Conservation (phyloP, 2,888 invertebrate species). For the Leistus spinibarbis region DNA sequence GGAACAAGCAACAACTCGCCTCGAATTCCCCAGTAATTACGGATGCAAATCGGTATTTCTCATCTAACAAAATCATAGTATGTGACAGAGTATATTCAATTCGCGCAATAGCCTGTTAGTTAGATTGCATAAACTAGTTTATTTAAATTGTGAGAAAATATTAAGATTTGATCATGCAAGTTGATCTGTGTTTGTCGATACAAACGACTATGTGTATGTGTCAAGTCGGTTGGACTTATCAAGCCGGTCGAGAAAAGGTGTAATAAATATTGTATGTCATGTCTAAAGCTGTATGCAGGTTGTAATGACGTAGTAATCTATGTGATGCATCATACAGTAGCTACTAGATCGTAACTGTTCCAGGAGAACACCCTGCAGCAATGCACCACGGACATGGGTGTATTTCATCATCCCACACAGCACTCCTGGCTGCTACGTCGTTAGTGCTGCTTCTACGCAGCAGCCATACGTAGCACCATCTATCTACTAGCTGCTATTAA, state of each 20-base stretch:
- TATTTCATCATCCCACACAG: constrained; percentile 51
- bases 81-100: too few species aligned
- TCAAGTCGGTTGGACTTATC: neutral
- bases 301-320: neutral
- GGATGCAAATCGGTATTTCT: too few species aligned
- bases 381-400: constrained; percentile 74
- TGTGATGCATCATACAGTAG: constrained; percentile 24
- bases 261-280: neutral
- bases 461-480: constrained; percentile 27
- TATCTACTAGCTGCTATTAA: neutral
- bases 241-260: neutral
- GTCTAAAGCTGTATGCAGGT: neutral
- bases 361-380: constrained; percentile 86
- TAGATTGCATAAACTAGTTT: too few species aligned
- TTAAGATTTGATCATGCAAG: neutral
- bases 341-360: constrained; percentile 53
- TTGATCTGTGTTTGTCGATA: neutral
- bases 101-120: too few species aligned
- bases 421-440: constrained; percentile 49
- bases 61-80: too few species aligned
- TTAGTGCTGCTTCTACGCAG: constrained; percentile 43
- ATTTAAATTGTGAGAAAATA: too few species aligned
- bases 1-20: too few species aligned
- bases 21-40: too few species aligned
- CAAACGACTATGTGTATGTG: neutral